phyloP scores from a whole-genome alignment of 2,113 vertebrate genomes.

The Scytalopus superciliaris region DNA sequence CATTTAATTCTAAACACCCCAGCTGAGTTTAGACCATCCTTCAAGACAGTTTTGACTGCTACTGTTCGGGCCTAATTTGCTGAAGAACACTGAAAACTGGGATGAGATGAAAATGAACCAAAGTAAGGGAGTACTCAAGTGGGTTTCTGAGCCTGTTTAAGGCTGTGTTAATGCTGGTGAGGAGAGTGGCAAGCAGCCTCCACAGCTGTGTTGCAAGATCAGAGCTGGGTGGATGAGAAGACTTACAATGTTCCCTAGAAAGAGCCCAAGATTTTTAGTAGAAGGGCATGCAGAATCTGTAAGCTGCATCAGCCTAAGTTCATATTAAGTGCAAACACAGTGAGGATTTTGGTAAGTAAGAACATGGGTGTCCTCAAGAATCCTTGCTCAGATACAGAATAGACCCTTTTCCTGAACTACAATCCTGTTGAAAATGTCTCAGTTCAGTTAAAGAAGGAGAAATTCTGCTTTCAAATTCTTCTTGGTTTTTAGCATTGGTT shows the following conservation, averaged over 20 bases:
- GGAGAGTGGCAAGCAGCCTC: background rate
- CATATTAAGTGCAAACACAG: background rate
- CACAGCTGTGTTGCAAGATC: fast-evolving
- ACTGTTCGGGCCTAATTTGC: background rate
- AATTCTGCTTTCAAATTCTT: background rate
- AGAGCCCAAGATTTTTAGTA: background rate
- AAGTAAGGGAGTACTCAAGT: fast-evolving
- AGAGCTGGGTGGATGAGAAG: background rate
- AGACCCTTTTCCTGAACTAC: background rate
- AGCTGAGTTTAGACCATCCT: background rate
- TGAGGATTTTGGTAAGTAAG: background rate
- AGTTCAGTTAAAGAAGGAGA: background rate
- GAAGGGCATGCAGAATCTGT: background rate
- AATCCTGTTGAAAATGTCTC: background rate
- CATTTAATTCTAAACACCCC: background rate
- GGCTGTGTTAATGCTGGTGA: background rate
- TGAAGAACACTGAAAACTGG: fast-evolving
- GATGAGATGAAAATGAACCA: background rate
- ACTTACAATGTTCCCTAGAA: background rate
- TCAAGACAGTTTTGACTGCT: background rate
- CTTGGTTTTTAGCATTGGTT: background rate
- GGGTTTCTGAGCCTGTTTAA: background rate
- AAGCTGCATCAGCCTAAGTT: background rate
- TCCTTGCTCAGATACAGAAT: background rate
- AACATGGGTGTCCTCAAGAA: background rate